A percentile compares a stretch with the other conserved stretches of the same genome.
Evolutionary conservation across 2,797 vertebrate species (phyloP).

Genomic region (Sebastes variabilis): DNA sequence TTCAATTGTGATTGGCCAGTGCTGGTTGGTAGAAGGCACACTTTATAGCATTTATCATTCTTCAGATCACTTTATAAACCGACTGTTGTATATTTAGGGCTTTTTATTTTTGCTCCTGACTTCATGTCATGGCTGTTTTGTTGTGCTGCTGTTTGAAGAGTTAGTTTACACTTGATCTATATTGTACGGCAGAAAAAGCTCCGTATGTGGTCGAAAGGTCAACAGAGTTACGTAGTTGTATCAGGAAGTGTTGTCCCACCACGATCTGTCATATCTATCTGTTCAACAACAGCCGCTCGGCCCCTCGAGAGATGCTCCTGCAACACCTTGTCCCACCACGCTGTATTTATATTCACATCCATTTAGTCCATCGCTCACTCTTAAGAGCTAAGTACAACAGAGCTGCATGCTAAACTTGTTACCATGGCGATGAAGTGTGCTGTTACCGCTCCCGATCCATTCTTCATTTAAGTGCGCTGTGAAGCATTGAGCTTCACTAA

Average conservation of each 20-base stretch:
- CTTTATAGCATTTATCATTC: not conserved
- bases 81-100: not conserved
- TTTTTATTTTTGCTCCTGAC: not conserved
- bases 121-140: not conserved
- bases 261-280: slow-evolving; percentile 1
- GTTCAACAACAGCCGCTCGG: slow-evolving; percentile 13
- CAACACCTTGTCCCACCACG: slow-evolving; percentile 57
- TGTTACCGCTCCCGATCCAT: slow-evolving; percentile 49
- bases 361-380: slow-evolving; percentile 77
- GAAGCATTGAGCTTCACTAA: slow-evolving; percentile 37
- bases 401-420: slow-evolving; percentile 40
- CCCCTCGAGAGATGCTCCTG: slow-evolving; percentile 57
- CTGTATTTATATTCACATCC: slow-evolving; percentile 81
- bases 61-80: not conserved
- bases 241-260: not conserved
- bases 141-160: not conserved
- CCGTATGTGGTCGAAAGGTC: too few relatives aligned
- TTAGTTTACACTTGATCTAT: too few relatives aligned
- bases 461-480: slow-evolving; percentile 47
- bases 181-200: too few relatives aligned
- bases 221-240: not conserved
- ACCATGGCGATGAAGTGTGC: slow-evolving; percentile 55
- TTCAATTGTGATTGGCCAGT: not conserved
- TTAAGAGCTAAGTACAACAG: slow-evolving; percentile 64
- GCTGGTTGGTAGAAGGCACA: not conserved